phyloP scores from a whole-genome alignment of 2,888 invertebrate genomes.

The Sylvicola cinctus region DNA sequence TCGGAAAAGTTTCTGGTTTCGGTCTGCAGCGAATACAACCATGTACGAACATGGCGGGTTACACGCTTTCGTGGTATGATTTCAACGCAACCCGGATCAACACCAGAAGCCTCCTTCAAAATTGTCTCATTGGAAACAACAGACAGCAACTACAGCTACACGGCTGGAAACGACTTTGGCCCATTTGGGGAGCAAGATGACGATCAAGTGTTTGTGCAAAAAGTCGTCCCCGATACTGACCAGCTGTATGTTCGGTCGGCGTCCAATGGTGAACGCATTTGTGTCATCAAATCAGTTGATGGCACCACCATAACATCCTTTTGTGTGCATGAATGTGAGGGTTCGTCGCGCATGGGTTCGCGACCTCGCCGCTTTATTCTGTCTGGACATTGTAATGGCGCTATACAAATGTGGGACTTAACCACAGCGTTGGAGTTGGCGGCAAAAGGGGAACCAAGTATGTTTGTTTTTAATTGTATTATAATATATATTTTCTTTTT shows the following conservation, averaged over 20 bases:
- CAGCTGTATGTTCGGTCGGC: constrained; percentile 85
- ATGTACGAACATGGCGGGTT: constrained; percentile 92
- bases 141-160: constrained; percentile 40
- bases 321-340: constrained; percentile 94
- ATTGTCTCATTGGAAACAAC: constrained; percentile 45
- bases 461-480: neutral
- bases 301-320: constrained; percentile 85
- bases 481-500: no score
- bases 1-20: constrained; percentile 91
- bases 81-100: constrained; percentile 95
- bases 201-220: constrained; percentile 94
- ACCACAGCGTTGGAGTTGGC: constrained; percentile 79
- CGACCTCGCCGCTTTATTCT: constrained; percentile 72
- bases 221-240: constrained; percentile 92
- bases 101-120: constrained; percentile 93
- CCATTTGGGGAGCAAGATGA: constrained; percentile 97
- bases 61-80: constrained; percentile 97
- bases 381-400: constrained; percentile 82
- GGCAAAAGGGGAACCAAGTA: constrained; percentile 53
- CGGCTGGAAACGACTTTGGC: constrained; percentile 48
- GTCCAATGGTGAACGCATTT: constrained; percentile 88
- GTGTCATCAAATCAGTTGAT: constrained; percentile 87
- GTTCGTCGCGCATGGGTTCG: constrained; percentile 80
- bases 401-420: constrained; percentile 96
- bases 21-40: constrained; percentile 94